phyloP scores from a whole-genome alignment of 2,113 vertebrate genomes.

The Protobothrops flavoviridis region DNA sequence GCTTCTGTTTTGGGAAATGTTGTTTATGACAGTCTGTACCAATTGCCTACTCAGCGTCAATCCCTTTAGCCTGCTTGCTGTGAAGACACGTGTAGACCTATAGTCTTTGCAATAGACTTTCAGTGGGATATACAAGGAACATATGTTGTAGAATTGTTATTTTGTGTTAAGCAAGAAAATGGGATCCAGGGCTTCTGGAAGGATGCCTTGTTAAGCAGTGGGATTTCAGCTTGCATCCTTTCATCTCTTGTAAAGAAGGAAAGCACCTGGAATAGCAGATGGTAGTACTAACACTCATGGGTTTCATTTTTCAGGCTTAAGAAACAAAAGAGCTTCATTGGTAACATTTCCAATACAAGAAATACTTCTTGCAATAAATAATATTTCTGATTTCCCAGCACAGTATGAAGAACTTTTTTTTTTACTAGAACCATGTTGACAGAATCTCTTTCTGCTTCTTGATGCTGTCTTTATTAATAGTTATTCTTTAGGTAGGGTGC shows the following conservation, averaged over 20 bases:
- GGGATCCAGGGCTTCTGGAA: conserved; percentile 42
- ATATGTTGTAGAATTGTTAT: conserved; percentile 31
- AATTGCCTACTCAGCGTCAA: neutral
- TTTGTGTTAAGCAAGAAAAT: conserved; percentile 42
- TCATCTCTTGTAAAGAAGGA: conserved; percentile 31
- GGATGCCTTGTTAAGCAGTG: conserved; percentile 13
- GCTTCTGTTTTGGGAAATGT: neutral
- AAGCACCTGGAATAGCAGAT: conserved; percentile 64
- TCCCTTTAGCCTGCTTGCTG: conserved; percentile 1
- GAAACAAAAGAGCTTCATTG: conserved; percentile 44
- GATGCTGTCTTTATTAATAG: neutral
- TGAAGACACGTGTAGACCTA: conserved; percentile 31
- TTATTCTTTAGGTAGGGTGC: neutral
- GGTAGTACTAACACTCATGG: conserved; percentile 34
- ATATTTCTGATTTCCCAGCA: neutral
- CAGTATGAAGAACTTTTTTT: neutral
- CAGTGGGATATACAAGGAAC: conserved; percentile 40
- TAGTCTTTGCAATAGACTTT: conserved; percentile 27
- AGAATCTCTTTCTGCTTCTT: neutral
- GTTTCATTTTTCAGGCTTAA: conserved; percentile 64
- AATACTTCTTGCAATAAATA: conserved; percentile 27
- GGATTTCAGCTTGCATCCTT: conserved; percentile 47
- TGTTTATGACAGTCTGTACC: neutral
- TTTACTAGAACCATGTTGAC: neutral
- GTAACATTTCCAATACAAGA: conserved; percentile 22